Evolutionary conservation across 2,888 invertebrate genomes (phyloP).

Genomic region (Synergus gifuensis): DNA sequence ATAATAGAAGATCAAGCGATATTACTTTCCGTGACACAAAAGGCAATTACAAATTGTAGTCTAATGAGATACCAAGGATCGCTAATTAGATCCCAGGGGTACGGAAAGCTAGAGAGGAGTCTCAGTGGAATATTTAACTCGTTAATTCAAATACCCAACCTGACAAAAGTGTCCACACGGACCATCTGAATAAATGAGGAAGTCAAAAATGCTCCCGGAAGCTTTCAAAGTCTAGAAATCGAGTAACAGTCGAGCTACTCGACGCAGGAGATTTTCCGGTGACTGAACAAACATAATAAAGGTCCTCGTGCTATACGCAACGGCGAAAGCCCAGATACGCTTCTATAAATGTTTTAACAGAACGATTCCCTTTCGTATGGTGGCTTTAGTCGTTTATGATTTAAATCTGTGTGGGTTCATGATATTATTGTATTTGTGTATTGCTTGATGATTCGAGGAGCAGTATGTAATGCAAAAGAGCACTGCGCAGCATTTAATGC

Average conservation of each 20-base stretch:
- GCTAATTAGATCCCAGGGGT: not conserved
- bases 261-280: slow-evolving; percentile 48
- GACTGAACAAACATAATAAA: slow-evolving; percentile 51
- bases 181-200: slow-evolving; percentile 15
- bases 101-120: no score
- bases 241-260: slow-evolving; percentile 1
- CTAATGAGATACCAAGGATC: not conserved
- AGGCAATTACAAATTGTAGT: not conserved
- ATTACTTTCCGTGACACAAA: not conserved
- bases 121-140: not conserved
- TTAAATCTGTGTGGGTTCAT: slow-evolving; percentile 1
- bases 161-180: not conserved
- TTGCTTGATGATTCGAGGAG: slow-evolving; percentile 1
- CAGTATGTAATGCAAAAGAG: slow-evolving; percentile 22
- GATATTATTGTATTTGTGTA: not conserved
- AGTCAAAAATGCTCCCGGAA: slow-evolving; percentile 20
- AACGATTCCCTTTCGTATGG: slow-evolving; percentile 1
- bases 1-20: not conserved
- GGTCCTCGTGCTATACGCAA: not conserved
- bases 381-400: not conserved
- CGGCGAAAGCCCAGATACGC: slow-evolving; percentile 22
- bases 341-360: slow-evolving; percentile 10
- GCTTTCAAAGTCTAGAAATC: not conserved
- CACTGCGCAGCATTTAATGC: slow-evolving; percentile 25
- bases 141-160: not conserved